Base-by-base conservation (phyloP, 2,113 vertebrate species). In the Callopanchax toddi region DNA sequence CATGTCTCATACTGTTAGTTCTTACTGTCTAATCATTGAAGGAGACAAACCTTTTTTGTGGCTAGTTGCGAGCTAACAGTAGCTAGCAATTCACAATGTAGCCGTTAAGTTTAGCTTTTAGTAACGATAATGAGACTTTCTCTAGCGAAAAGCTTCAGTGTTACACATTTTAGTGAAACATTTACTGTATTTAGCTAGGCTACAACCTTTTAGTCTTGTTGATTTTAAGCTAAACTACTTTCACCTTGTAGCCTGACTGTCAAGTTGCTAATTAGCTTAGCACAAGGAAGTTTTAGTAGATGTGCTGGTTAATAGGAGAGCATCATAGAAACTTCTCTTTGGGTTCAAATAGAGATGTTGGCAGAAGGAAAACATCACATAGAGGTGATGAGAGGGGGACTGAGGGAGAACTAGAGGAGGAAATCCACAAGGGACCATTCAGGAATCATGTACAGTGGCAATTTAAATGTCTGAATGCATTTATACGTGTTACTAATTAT, bases 361-460 rank as follows among this genome's bases (percentile, higher is more conserved):
- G 76, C 60, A 0, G 57, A 64, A 70, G 10, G 78, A 34, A 82
- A 85, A 87, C 81, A 76, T 86, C 56, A 39, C 87, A 84, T 74
- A 12, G 6, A 4, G 70, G 79, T 84, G 42, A 81, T 55, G 76
- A 82, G 37, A 68, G 63, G 51, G 43, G 61, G 54, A 1, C 53
- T 43, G 45, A 67, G 23, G 37, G 68, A 60, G 56, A 44, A n/a
- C n/a, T 63, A 26, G 51, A 25, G 56, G 29, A 40, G 15, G n/a
- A 55, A 56, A 34, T 55, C 25, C 23, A 22, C 29, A 6, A 32
- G 29, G 29, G 29, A n/a, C n/a, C n/a, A n/a, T n/a, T n/a, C 29
- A 32, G 29, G 10, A 32, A 32, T n/a, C n/a, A n/a, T n/a, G n/a
- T n/a, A n/a, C n/a, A n/a, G 5, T 32, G 29, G 4, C 6, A 8